A percentile compares a stretch with the other conserved stretches of the same genome.
These are phyloP conservation scores for Cyanistes caeruleus DNA, from an alignment of 2,113 vertebrate species.

Conservation along the genomic window DNA sequence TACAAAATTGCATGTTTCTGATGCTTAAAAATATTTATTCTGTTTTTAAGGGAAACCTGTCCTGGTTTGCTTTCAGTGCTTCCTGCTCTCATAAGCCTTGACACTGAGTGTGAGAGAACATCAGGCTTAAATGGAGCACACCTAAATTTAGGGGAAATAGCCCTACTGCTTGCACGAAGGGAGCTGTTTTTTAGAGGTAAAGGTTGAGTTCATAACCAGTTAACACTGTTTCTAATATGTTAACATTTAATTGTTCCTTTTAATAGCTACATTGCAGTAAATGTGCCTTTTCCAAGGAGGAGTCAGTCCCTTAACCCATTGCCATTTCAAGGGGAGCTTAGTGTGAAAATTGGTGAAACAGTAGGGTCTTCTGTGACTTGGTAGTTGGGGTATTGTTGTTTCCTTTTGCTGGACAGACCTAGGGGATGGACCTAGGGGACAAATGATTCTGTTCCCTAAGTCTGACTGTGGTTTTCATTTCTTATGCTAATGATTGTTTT, in stretches of 20 bases:
- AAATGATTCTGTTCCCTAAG: not conserved
- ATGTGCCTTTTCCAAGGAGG: not conserved
- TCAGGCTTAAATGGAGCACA: not conserved
- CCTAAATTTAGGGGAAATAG: not conserved
- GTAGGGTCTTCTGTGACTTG: not conserved
- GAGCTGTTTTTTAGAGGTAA: not conserved
- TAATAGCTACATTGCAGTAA: not conserved
- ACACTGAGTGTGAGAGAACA: not conserved
- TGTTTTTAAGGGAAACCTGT: not conserved
- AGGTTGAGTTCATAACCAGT: not conserved
- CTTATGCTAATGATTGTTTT: not conserved
- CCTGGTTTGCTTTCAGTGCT: not conserved
- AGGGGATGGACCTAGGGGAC: not conserved
- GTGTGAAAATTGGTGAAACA: not conserved
- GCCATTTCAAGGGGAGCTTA: not conserved
- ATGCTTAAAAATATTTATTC: not conserved
- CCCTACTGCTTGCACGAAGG: not conserved
- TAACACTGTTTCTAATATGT: not conserved
- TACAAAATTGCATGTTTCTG: not conserved
- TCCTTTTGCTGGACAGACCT: not conserved
- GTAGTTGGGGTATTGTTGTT: not conserved
- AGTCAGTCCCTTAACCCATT: not conserved
- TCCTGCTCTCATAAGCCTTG: not conserved
- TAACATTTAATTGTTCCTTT: not conserved
- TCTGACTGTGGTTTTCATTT: not conserved